A percentile compares a stretch with the other conserved stretches of the same genome.
These are phyloP conservation scores for Odontocerum albicorne DNA, from an alignment of 2,888 invertebrate genomes.

Conservation along the genomic window DNA sequence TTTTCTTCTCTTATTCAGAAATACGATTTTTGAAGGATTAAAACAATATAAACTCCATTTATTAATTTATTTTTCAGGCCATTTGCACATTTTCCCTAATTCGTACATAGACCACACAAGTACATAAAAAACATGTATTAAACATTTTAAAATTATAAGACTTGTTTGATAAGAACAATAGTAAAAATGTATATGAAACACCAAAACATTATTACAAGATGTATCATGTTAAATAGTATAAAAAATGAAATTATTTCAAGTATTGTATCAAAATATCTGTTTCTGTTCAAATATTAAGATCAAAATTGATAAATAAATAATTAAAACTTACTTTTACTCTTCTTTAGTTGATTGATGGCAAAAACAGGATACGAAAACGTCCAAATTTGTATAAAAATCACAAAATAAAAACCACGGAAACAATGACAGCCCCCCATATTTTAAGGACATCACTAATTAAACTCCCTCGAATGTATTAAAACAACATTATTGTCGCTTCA, in stretches of 20 bases:
- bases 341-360: conserved; percentile 13
- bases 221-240: too few species aligned
- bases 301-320: background rate
- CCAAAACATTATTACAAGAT: too few species aligned
- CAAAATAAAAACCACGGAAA: conserved; percentile 33
- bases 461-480: conserved; percentile 37
- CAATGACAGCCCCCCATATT: conserved; percentile 26
- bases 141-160: too few species aligned
- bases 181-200: too few species aligned
- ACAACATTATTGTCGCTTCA: conserved; percentile 41
- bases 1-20: too few species aligned
- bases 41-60: too few species aligned
- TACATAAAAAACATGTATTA: background rate
- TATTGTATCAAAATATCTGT: background rate
- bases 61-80: too few species aligned
- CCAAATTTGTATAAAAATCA: conserved; percentile 31
- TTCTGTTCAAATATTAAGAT: background rate
- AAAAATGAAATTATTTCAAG: too few species aligned
- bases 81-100: too few species aligned
- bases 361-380: conserved; percentile 14
- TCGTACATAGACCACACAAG: background rate
- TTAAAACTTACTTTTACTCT: conserved; percentile 26
- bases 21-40: too few species aligned
- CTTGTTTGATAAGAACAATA: too few species aligned
- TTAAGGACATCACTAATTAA: conserved; percentile 37